Evolutionary conservation across 1,140 invertebrate genomes (phyloP).

Genomic region (Polypedilum pembai): DNA sequence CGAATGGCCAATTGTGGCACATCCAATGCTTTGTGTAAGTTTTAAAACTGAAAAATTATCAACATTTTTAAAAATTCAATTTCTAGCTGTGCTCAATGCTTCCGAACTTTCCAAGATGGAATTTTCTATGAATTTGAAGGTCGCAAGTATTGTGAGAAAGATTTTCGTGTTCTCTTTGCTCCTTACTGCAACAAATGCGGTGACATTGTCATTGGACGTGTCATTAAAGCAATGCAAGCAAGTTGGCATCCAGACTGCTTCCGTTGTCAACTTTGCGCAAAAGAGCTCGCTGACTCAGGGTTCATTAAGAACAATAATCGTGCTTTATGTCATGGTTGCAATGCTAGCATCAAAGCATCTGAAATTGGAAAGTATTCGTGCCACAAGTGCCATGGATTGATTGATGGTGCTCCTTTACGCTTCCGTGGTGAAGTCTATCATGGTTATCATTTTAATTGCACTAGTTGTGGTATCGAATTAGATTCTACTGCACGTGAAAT

Average conservation of each 20-base stretch:
- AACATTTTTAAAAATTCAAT: constrained; percentile 31
- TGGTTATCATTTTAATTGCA: constrained; percentile 98
- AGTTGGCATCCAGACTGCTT: constrained; percentile 99
- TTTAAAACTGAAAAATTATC: constrained; percentile 5
- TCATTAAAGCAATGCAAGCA: constrained; percentile 98
- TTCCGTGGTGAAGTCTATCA: constrained; percentile 97
- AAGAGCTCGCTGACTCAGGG: constrained; percentile 89
- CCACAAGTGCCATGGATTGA: constrained; percentile 95
- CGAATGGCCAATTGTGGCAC: constrained; percentile 97
- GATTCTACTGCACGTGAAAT: constrained; percentile 92
- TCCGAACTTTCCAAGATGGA: constrained; percentile 94
- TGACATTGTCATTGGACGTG: constrained; percentile 93
- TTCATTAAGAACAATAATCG: constrained; percentile 91
- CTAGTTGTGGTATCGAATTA: constrained; percentile 76
- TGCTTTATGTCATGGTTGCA: constrained; percentile 95
- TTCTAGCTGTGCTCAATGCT: constrained; percentile 94
- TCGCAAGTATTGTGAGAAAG: constrained; percentile 98
- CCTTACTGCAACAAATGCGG: constrained; percentile 97
- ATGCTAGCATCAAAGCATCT: constrained; percentile 89
- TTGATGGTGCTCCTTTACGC: constrained; percentile 93
- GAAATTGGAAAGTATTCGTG: constrained; percentile 96
- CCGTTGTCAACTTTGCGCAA: constrained; percentile 85
- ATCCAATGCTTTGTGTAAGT: constrained; percentile 98
- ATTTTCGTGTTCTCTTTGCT: constrained; percentile 97
- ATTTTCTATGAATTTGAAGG: constrained; percentile 99